Conservation (phyloP, 2,113 vertebrate genomes). For the Ariopsis seemanni region DNA sequence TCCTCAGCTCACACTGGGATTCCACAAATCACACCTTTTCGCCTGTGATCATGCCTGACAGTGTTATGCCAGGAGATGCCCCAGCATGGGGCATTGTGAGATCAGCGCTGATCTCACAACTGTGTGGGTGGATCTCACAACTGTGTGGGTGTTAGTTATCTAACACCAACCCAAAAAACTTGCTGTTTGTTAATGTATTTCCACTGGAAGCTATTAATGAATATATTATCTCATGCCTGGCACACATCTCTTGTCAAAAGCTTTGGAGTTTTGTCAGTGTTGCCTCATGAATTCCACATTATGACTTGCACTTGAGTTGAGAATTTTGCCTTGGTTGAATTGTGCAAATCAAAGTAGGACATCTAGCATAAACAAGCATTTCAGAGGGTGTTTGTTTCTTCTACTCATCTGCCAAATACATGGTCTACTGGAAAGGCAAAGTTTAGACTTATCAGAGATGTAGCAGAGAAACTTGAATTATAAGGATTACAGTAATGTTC, state of each 20-base stretch:
- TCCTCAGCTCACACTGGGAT: slow-evolving; percentile 58
- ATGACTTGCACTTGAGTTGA: slow-evolving; percentile 17
- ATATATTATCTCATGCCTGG: slow-evolving; percentile 1
- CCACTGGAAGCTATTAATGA: neutral
- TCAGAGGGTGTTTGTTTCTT: slow-evolving; percentile 47
- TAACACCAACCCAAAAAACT: slow-evolving; percentile 4
- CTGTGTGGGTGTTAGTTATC: neutral
- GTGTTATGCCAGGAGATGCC: slow-evolving; percentile 29
- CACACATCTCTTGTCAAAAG: neutral
- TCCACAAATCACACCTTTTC: slow-evolving; percentile 66
- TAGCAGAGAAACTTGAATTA: slow-evolving; percentile 42
- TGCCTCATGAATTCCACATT: slow-evolving; percentile 12
- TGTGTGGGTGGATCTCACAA: slow-evolving; percentile 1
- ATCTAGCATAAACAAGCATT: slow-evolving; percentile 42
- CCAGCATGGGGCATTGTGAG: neutral
- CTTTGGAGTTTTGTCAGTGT: neutral
- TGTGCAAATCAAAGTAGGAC: slow-evolving; percentile 45
- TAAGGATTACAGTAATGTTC: slow-evolving; percentile 39
- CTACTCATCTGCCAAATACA: neutral
- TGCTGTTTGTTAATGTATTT: slow-evolving; percentile 23
- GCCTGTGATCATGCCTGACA: slow-evolving; percentile 38
- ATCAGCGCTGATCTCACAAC: neutral
- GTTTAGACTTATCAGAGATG: neutral
- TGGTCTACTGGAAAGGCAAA: slow-evolving; percentile 17
- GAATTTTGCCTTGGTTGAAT: slow-evolving; percentile 30